These are phyloP conservation scores for Agonopterix arenella DNA, from an alignment of 2,888 invertebrate genomes.

Conservation along the genomic window DNA sequence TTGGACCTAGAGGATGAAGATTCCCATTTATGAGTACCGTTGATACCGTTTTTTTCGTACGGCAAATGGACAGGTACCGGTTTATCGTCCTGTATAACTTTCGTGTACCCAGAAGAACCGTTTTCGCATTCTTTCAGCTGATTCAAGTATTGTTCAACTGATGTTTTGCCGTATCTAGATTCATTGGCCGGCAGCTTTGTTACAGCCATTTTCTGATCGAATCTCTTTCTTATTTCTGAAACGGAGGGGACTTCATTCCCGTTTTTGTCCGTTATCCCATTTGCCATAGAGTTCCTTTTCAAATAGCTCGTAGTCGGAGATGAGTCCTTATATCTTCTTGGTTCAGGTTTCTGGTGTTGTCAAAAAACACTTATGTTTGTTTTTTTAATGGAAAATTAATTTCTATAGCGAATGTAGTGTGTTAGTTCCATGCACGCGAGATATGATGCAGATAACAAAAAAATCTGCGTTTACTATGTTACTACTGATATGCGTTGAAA, in stretches of 20 bases:
- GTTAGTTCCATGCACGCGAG: conserved; percentile 51
- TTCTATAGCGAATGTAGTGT: conserved; percentile 55
- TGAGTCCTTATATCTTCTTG: conserved; percentile 61
- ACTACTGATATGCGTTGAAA: conserved; percentile 9
- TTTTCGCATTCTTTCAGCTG: conserved; percentile 64
- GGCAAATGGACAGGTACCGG: conserved; percentile 68
- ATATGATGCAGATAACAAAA: background rate
- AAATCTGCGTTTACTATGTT: background rate
- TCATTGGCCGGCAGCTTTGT: conserved; percentile 67
- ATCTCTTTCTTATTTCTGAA: conserved; percentile 76
- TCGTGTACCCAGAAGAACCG: conserved; percentile 53
- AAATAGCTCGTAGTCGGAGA: conserved; percentile 53
- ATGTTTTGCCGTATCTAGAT: conserved; percentile 42
- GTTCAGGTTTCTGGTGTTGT: conserved; percentile 62
- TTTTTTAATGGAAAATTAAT: conserved; percentile 31
- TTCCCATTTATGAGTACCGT: conserved; percentile 40
- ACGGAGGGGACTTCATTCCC: conserved; percentile 77
- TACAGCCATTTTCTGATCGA: conserved; percentile 72
- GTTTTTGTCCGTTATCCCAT: conserved; percentile 75
- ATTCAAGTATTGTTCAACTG: conserved; percentile 56
- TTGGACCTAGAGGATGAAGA: conserved; percentile 49
- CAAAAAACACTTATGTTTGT: conserved; percentile 45
- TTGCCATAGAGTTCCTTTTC: conserved; percentile 54
- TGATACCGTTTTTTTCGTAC: conserved; percentile 56
- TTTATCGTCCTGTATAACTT: conserved; percentile 56